phyloP scores from a whole-genome alignment of 1,140 invertebrate genomes.

The Brachionus angularis region DNA sequence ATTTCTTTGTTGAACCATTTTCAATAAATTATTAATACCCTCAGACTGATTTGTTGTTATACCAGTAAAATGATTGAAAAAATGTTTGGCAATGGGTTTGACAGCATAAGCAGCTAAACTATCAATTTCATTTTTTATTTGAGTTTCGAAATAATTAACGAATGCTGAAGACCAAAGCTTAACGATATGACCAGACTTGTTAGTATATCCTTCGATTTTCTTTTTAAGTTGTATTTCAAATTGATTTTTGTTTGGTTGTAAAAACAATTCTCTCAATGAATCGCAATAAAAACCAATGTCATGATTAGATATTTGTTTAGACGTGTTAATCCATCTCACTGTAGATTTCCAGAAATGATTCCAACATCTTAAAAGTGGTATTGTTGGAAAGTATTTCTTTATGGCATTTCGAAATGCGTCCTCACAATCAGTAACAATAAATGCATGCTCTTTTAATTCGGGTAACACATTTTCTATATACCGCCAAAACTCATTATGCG shows the following conservation, averaged over 20 bases:
- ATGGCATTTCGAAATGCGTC: background rate
- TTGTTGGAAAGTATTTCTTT: background rate
- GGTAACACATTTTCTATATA: background rate
- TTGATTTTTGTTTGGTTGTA: background rate
- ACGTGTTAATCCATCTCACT: background rate
- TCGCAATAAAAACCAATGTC: background rate
- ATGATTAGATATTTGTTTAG: background rate
- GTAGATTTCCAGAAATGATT: background rate
- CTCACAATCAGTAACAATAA: background rate
- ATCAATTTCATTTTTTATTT: too few relatives aligned
- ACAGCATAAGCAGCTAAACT: background rate
- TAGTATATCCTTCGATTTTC: background rate
- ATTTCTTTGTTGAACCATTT: background rate
- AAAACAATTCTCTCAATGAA: background rate
- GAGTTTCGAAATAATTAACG: too few relatives aligned
- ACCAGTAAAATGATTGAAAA: background rate
- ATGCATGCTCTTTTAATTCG: background rate
- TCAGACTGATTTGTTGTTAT: background rate
- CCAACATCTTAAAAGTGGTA: conserved; percentile 1
- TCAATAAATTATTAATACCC: background rate
- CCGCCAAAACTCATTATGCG: background rate
- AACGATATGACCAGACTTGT: too few relatives aligned
- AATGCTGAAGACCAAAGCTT: too few relatives aligned
- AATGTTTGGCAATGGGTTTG: background rate
- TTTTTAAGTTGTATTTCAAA: background rate